Percentiles rank a stretch among this genome's conserved stretches.
phyloP scores from a whole-genome alignment of 1,140 invertebrate genomes.

The Drosophila ogumai region DNA sequence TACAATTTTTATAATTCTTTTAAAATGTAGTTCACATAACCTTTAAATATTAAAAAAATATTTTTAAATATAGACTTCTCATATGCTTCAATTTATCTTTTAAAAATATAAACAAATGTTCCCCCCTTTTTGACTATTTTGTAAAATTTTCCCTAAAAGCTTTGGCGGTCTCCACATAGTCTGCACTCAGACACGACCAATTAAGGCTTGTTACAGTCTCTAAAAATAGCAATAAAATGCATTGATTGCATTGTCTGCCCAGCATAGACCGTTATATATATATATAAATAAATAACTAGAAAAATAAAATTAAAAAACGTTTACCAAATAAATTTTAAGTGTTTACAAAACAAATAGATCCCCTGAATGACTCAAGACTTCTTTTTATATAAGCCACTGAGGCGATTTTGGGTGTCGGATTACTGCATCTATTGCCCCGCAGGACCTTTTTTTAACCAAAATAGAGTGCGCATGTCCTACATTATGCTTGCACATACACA shows the following conservation, averaged over 20 bases:
- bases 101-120: background rate
- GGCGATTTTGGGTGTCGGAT: constrained; percentile 23
- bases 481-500: constrained; percentile 51
- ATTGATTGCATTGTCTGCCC: constrained; percentile 39
- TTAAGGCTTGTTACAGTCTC: constrained; percentile 38
- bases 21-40: background rate
- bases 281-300: background rate
- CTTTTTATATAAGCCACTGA: constrained; percentile 60
- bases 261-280: background rate
- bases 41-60: background rate
- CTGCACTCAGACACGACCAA: constrained; percentile 27
- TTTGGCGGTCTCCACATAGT: background rate
- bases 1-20: no score
- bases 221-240: constrained; percentile 37
- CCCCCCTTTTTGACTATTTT: background rate
- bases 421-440: constrained; percentile 52
- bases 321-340: background rate
- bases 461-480: constrained; percentile 75
- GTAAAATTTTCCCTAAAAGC: background rate
- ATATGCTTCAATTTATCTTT: background rate
- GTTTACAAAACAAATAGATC: constrained; percentile 22
- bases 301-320: background rate
- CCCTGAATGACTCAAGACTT: background rate
- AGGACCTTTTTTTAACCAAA: constrained; percentile 51
- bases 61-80: background rate